Percentiles rank a stretch among this genome's conserved stretches.
phyloP scores from a whole-genome alignment of 1,140 invertebrate species.

The Geopemphigus sp. region DNA sequence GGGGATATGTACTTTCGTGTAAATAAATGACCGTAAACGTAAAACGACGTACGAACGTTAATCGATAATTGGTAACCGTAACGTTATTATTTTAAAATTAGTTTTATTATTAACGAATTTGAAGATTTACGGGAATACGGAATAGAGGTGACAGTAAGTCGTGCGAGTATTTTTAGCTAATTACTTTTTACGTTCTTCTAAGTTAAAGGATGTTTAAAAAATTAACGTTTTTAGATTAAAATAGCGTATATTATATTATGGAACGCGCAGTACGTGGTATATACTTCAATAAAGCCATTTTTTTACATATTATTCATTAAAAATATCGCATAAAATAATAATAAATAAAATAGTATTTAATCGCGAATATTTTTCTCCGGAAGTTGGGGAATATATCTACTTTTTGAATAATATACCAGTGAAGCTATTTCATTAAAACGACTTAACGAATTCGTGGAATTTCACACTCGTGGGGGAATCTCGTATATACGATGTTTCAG shows the following conservation, averaged over 20 bases:
- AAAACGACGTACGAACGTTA: too few relatives aligned
- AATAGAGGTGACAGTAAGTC: too few relatives aligned
- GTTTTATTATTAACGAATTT: too few relatives aligned
- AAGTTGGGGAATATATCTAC: constrained; percentile 2
- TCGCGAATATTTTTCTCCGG: constrained; percentile 6
- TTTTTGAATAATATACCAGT: constrained; percentile 29
- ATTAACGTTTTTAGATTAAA: neutral
- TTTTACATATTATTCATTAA: constrained; percentile 17
- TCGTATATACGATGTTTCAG: neutral
- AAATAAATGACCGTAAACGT: too few relatives aligned
- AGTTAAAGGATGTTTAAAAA: neutral
- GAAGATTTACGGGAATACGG: too few relatives aligned
- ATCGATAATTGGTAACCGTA: too few relatives aligned
- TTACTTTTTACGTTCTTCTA: too few relatives aligned
- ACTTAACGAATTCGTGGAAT: constrained; percentile 13
- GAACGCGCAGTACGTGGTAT: neutral
- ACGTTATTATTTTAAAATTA: too few relatives aligned
- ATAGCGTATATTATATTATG: neutral
- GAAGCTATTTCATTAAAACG: constrained; percentile 32
- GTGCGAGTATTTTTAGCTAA: too few relatives aligned
- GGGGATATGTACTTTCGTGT: too few relatives aligned
- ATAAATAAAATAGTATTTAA: neutral
- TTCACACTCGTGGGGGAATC: neutral
- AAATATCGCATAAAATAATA: constrained; percentile 23
- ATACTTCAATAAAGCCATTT: constrained; percentile 19